Conservation (phyloP, 2,888 invertebrate species). For the Andrena bucephala region DNA sequence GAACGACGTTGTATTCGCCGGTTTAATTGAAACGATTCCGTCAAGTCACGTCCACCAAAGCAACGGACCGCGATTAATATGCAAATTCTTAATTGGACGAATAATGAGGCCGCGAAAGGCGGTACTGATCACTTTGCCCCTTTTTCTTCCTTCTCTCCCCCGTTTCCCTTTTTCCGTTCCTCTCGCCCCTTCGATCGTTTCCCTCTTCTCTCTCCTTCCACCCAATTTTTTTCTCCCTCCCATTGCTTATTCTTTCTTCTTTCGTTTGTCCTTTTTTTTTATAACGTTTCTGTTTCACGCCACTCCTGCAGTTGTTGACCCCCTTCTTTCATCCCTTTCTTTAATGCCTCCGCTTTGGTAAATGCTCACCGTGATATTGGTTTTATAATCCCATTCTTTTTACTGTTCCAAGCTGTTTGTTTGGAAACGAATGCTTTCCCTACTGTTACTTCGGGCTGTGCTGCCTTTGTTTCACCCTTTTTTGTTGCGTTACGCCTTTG, state of each 20-base stretch:
- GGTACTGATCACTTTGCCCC: constrained; percentile 22
- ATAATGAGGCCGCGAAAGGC: constrained; percentile 70
- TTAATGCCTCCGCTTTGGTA: no score
- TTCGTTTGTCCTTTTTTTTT: constrained; percentile 7
- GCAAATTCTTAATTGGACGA: constrained; percentile 77
- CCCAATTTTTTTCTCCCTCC: not conserved
- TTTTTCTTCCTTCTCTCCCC: not conserved
- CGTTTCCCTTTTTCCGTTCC: not conserved
- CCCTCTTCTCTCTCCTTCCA: no score
- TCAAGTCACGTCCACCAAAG: constrained; percentile 70
- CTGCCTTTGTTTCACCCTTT: no score
- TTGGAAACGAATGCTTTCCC: no score
- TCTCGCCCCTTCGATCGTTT: not conserved
- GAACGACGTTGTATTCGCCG: constrained; percentile 26
- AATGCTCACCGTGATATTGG: no score
- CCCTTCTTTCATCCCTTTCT: no score
- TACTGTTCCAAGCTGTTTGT: no score
- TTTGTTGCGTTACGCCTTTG: not conserved
- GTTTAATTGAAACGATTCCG: constrained; percentile 76
- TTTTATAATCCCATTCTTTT: no score
- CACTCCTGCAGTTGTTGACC: no score
- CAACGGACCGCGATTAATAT: constrained; percentile 70
- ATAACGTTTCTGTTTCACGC: not conserved
- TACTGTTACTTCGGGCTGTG: no score
- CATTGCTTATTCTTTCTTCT: not conserved